phyloP scores from a whole-genome alignment of 2,888 invertebrate species.

The Drosophila hawaiiensis region DNA sequence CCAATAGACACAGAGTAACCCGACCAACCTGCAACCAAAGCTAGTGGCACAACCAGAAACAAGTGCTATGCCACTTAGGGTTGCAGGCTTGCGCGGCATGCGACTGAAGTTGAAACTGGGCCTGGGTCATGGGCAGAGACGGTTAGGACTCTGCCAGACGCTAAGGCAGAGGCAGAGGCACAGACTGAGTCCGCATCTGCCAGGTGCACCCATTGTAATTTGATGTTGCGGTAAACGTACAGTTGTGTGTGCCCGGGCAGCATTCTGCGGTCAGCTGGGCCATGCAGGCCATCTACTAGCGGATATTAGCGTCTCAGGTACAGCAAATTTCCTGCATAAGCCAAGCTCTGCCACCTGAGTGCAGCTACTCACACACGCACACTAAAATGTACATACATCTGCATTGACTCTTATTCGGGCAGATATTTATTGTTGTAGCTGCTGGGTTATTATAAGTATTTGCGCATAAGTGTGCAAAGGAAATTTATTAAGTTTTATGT shows the following conservation, averaged over 20 bases:
- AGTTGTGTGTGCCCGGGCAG: conserved; percentile 42
- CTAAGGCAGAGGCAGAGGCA: background rate
- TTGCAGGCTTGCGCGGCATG: background rate
- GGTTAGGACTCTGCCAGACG: background rate
- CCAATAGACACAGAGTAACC: conserved; percentile 1
- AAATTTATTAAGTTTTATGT: conserved; percentile 74
- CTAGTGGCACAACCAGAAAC: conserved; percentile 3
- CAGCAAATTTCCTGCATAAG: conserved; percentile 59
- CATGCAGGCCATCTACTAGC: conserved; percentile 31
- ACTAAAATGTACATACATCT: background rate
- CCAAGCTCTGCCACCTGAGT: conserved; percentile 6
- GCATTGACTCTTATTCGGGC: conserved; percentile 32
- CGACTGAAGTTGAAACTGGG: background rate
- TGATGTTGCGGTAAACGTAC: conserved; percentile 65
- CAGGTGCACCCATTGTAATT: conserved; percentile 59
- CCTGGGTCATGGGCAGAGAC: background rate
- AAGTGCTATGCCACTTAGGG: conserved; percentile 12
- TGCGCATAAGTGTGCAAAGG: conserved; percentile 71
- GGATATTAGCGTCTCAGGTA: conserved; percentile 26
- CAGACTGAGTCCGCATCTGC: background rate
- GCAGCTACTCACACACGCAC: conserved; percentile 1
- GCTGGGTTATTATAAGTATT: conserved; percentile 61
- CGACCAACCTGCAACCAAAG: background rate
- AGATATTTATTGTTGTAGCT: conserved; percentile 53
- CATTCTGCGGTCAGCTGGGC: conserved; percentile 53